phyloP scores from a whole-genome alignment of 2,888 invertebrate genomes.

The Agapostemon virescens region DNA sequence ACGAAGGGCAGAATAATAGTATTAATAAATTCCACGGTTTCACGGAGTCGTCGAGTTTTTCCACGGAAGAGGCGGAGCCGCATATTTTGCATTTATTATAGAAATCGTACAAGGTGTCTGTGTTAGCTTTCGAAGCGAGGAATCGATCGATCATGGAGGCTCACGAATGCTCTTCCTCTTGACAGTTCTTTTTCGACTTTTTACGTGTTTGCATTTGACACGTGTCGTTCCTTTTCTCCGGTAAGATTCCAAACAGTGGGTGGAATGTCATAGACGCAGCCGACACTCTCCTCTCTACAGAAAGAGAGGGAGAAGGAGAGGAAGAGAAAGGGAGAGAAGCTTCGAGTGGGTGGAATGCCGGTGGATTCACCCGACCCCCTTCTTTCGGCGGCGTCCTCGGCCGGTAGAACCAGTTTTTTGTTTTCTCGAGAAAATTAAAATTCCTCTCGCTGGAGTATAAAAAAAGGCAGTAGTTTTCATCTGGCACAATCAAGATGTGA shows the following conservation, averaged over 20 bases:
- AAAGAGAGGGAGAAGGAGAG: background rate
- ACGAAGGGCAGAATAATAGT: background rate
- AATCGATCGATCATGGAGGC: conserved; percentile 52
- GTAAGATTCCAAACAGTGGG: conserved; percentile 60
- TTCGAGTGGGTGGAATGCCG: conserved; percentile 67
- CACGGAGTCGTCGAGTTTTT: conserved; percentile 8
- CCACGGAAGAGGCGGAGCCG: conserved; percentile 18
- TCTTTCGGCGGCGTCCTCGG: conserved; percentile 50
- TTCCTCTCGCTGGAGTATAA: conserved; percentile 62
- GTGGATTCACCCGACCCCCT: conserved; percentile 29
- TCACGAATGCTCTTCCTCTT: conserved; percentile 17
- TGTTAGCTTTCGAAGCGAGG: conserved; percentile 12
- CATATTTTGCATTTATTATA: conserved; percentile 44
- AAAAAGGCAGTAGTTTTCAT: conserved; percentile 64
- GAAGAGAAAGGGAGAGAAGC: background rate
- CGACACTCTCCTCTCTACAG: conserved; percentile 13
- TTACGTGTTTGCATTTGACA: conserved; percentile 59
- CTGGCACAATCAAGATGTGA: conserved; percentile 70
- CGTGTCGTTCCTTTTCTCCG: conserved; percentile 53
- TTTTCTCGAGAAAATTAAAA: conserved; percentile 71
- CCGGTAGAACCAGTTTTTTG: conserved; percentile 67
- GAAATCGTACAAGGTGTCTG: conserved; percentile 37
- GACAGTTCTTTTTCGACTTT: conserved; percentile 37
- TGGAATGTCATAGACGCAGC: conserved; percentile 62
- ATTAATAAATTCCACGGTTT: background rate